Evolutionary conservation across 2,113 vertebrate species (phyloP), one percentile per base, ranked within the genome.

Genomic region (Grus americana): DNA sequence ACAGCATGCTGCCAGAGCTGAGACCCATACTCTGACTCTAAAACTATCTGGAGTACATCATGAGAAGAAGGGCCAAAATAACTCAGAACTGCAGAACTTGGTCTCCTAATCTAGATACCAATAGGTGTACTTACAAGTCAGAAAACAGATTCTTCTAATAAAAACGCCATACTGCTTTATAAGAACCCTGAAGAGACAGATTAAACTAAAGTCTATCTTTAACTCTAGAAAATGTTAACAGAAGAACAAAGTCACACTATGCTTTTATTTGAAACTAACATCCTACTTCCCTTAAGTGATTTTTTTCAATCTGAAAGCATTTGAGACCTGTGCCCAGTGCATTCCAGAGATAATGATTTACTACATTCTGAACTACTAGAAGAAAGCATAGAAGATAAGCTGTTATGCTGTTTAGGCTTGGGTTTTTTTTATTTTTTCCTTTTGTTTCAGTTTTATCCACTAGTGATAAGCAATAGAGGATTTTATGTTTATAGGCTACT

Each of bases 1-100:
- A 11, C 79, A 29, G 46, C 12, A 22, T 4, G 16, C 21, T 47
- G 65, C 27, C 70, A 49, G 24, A 58, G n/a, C 29, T 0, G 1
- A 19, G 55, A 58, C 15, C 42, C 57, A 16, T 0, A 9, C 8
- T 5, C 30, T 61, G 62, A 18, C 23, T 38, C 66, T 23, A 40
- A 30, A 76, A 44, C 40, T n/a, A 17, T 0, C 6, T 1, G 2
- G 38, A 34, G 36, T 14, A 59, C 29, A 70, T 11, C 1, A 1
- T 0, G 12, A 92, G 42, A n/a, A 67, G n/a, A 61, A 58, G 21
- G 58, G 38, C 15, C n/a, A 73, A 38, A 62, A 26, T 10, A 87
- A 50, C 32, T 42, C 46, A 38, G 36, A 70, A 8, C 38, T 49
- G 17, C 3, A 16, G 16, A 34, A 52, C 38, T 34, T 0, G 5